Evolutionary conservation across 2,888 invertebrate genomes (phyloP).

Genomic region (Macrophya annulata): DNA sequence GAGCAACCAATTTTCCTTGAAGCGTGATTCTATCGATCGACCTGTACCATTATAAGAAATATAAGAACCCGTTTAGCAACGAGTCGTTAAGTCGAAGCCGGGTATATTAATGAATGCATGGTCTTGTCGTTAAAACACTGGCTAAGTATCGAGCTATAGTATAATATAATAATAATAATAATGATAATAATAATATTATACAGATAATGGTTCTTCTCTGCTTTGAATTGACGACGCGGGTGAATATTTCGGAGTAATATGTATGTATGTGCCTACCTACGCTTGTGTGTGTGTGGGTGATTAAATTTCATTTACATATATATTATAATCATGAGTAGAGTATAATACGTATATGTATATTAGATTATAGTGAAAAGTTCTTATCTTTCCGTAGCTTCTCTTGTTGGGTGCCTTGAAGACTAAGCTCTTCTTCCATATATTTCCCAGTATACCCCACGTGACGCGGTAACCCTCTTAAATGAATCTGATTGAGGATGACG

Average conservation of each 20-base stretch:
- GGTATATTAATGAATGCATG: conserved; percentile 27
- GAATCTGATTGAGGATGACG: conserved; percentile 51
- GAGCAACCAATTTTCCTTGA: conserved; percentile 37
- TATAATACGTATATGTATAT: too few species aligned
- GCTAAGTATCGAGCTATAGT: background rate
- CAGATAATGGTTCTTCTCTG: conserved; percentile 16
- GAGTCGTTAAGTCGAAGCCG: conserved; percentile 19
- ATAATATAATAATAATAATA: conserved; percentile 19
- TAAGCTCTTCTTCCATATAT: background rate
- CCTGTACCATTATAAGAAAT: conserved; percentile 37
- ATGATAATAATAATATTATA: background rate
- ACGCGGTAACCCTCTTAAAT: conserved; percentile 32
- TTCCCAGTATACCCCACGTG: conserved; percentile 5
- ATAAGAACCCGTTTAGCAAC: conserved; percentile 37
- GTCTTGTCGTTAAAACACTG: conserved; percentile 17
- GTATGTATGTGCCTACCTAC: too few species aligned
- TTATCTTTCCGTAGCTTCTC: background rate
- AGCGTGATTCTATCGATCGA: conserved; percentile 35
- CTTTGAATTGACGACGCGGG: background rate
- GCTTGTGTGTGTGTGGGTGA: too few species aligned
- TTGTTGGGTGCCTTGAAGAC: background rate
- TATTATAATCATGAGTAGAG: too few species aligned
- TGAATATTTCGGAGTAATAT: too few species aligned
- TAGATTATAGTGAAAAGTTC: background rate
- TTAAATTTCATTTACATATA: too few species aligned